Conservation (phyloP, 2,113 vertebrate genomes). For the Ctenomys sociabilis region DNA sequence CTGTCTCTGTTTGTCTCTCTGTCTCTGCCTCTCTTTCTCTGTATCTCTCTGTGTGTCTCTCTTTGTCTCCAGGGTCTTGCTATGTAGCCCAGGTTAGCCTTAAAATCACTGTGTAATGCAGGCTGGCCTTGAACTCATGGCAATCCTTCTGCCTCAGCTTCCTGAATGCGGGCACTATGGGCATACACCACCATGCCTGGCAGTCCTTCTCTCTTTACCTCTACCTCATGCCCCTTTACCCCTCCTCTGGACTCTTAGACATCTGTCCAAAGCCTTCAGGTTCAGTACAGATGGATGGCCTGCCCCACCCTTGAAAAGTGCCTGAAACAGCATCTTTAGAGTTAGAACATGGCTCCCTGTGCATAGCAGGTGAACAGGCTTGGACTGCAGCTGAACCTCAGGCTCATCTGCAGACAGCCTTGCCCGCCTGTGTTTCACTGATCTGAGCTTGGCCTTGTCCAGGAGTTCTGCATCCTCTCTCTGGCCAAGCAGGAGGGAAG, state of each 20-base stretch:
- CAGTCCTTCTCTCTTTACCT: background rate
- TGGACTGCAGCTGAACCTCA: background rate
- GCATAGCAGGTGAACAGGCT: background rate
- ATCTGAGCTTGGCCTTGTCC: background rate
- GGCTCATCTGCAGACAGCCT: background rate
- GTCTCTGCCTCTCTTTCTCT: background rate
- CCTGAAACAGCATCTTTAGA: constrained; percentile 18
- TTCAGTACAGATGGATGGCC: background rate
- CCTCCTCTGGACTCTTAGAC: background rate
- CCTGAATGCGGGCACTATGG: background rate
- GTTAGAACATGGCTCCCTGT: background rate
- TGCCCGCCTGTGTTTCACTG: background rate
- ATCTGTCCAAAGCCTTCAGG: background rate
- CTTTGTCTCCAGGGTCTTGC: background rate
- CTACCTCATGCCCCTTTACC: background rate
- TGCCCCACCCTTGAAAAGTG: background rate
- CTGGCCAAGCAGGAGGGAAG: background rate
- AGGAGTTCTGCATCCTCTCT: background rate
- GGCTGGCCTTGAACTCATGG: background rate
- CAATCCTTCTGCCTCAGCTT: background rate
- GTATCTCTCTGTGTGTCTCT: no score
- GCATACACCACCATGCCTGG: background rate
- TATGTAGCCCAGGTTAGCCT: background rate
- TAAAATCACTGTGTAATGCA: background rate
- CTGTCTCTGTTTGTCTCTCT: background rate